Conservation (phyloP, 2,888 invertebrate species). For the Cordylochernes scorpioides region DNA sequence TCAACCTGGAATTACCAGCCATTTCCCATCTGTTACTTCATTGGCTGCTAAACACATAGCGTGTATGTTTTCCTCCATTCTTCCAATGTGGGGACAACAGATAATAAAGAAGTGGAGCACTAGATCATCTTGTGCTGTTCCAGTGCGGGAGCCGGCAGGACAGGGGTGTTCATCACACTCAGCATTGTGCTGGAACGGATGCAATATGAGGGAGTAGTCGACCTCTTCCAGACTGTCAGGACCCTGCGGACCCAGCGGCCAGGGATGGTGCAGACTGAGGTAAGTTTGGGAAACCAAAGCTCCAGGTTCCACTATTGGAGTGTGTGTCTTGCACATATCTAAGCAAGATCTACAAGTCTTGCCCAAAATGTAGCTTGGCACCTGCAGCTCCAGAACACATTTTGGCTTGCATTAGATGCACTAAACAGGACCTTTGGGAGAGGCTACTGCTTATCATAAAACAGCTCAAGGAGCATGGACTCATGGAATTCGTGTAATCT, state of each 20-base stretch:
- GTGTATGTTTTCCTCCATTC: background rate
- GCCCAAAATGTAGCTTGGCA: background rate
- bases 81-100: background rate
- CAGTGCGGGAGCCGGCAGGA: constrained; percentile 29
- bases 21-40: too few species aligned
- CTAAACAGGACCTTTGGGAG: too few species aligned
- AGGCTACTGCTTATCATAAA: too few species aligned
- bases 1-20: too few species aligned
- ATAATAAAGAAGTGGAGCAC: background rate
- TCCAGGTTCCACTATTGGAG: too few species aligned
- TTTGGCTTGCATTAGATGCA: too few species aligned
- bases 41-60: too few species aligned
- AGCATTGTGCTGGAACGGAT: constrained; percentile 93
- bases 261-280: constrained; percentile 99
- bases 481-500: too few species aligned
- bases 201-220: constrained; percentile 94
- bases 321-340: background rate
- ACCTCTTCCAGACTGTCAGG: constrained; percentile 96
- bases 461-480: too few species aligned
- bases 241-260: constrained; percentile 90
- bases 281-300: constrained; percentile 1
- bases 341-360: background rate
- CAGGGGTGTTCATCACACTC: constrained; percentile 90
- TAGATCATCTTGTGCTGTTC: too few species aligned
- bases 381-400: too few species aligned